These are phyloP conservation scores for Dorcus parallelipipedus DNA, from an alignment of 2,888 invertebrate genomes.

Conservation along the genomic window DNA sequence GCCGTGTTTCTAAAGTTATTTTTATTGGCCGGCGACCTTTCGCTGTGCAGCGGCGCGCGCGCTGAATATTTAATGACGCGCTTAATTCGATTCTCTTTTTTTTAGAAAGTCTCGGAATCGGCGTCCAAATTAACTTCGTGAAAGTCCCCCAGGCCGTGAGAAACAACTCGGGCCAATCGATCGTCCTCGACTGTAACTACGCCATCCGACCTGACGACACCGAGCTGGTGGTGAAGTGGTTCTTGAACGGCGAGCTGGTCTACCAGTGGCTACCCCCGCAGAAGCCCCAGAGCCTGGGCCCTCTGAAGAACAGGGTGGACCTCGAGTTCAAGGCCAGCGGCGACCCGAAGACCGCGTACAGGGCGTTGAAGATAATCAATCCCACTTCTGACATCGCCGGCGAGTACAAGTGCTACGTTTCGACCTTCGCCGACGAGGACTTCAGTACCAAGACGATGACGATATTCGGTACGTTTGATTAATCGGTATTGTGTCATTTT, in stretches of 20 bases:
- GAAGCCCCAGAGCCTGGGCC: slow-evolving; percentile 63
- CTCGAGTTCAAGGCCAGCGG: slow-evolving; percentile 62
- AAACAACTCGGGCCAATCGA: slow-evolving; percentile 47
- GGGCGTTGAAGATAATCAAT: slow-evolving; percentile 66
- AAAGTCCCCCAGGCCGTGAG: slow-evolving; percentile 45
- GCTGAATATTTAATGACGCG: not conserved
- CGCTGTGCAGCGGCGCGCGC: not conserved
- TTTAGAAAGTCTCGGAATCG: not conserved
- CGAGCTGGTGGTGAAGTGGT: slow-evolving; percentile 76
- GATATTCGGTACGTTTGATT: slow-evolving; percentile 58
- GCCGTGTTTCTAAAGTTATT: too few relatives aligned
- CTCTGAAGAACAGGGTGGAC: slow-evolving; percentile 58
- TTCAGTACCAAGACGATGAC: slow-evolving; percentile 62
- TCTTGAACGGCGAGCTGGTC: slow-evolving; percentile 65
- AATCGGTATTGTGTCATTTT: too few relatives aligned
- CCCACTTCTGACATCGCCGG: slow-evolving; percentile 70
- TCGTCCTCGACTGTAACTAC: slow-evolving; percentile 72
- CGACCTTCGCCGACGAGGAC: slow-evolving; percentile 66
- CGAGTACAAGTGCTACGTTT: slow-evolving; percentile 70
- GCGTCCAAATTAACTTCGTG: slow-evolving; percentile 46
- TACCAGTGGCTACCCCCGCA: slow-evolving; percentile 78
- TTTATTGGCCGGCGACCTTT: too few relatives aligned
- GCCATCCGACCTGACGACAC: slow-evolving; percentile 59
- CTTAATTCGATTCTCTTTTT: not conserved
- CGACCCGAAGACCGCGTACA: slow-evolving; percentile 65